Evolutionary conservation across 2,797 vertebrate species (phyloP).

Genomic region (Amblyraja radiata): DNA sequence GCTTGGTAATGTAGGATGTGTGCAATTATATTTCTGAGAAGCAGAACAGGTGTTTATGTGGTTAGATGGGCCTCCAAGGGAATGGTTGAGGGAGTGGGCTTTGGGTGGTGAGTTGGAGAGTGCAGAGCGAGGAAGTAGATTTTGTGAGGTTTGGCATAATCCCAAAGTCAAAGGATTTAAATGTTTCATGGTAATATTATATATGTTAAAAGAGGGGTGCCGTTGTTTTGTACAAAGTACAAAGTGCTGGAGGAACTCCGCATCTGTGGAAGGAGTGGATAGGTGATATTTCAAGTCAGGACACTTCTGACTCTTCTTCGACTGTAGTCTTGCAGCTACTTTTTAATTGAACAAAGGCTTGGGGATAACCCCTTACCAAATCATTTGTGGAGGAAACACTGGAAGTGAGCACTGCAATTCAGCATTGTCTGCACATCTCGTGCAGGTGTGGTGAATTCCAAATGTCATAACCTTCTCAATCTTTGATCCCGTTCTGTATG

Average conservation of each 20-base stretch:
- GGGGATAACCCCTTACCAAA: neutral
- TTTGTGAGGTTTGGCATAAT: neutral
- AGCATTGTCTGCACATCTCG: neutral
- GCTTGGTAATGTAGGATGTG: neutral
- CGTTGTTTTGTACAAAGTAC: too few relatives aligned
- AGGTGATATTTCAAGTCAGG: too few relatives aligned
- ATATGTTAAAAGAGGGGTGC: neutral
- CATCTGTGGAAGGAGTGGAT: too few relatives aligned
- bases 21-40: neutral
- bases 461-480: neutral
- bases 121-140: neutral
- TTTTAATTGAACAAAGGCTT: neutral
- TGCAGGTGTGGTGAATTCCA: neutral
- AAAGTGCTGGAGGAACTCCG: too few relatives aligned
- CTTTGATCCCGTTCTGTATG: neutral
- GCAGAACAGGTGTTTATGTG: neutral
- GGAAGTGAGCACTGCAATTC: neutral
- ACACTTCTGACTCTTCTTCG: too few relatives aligned
- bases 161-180: neutral
- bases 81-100: neutral
- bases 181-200: neutral
- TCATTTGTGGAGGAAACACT: neutral
- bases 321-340: neutral
- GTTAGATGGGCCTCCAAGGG: neutral
- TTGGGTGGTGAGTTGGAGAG: neutral